phyloP scores from a whole-genome alignment of 1,140 invertebrate genomes.

The Musca vetustissima region DNA sequence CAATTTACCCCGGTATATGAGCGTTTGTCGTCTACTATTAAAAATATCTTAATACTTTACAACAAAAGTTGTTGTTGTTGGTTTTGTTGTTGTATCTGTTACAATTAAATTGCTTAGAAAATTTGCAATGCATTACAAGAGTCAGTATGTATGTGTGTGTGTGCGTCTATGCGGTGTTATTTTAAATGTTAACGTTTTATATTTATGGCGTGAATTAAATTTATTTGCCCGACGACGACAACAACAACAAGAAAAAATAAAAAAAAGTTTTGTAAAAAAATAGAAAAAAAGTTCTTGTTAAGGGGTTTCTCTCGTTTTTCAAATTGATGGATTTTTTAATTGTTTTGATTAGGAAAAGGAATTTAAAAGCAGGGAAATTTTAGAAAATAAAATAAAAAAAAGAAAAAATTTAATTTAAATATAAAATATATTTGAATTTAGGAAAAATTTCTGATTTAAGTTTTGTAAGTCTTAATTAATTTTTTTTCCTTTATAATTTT shows the following conservation, averaged over 20 bases:
- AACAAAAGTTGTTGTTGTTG: conserved; percentile 4
- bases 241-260: too few species aligned
- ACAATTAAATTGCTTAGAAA: conserved; percentile 20
- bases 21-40: conserved; percentile 3
- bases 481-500: too few species aligned
- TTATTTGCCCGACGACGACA: too few species aligned
- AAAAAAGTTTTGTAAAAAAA: too few species aligned
- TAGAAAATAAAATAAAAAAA: conserved; percentile 5
- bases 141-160: background rate
- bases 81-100: background rate
- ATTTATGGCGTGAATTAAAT: conserved; percentile 13
- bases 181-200: too few species aligned
- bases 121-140: background rate
- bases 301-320: too few species aligned
- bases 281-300: background rate
- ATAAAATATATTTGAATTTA: too few species aligned
- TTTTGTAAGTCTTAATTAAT: too few species aligned
- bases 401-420: conserved; percentile 1
- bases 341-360: conserved; percentile 23
- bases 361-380: conserved; percentile 2
- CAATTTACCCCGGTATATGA: background rate
- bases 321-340: conserved; percentile 22
- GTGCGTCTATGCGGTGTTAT: background rate
- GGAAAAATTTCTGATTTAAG: too few species aligned
- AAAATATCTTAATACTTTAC: conserved; percentile 15